phyloP scores from a whole-genome alignment of 2,797 vertebrate genomes.

The Fistularia tabacaria region DNA sequence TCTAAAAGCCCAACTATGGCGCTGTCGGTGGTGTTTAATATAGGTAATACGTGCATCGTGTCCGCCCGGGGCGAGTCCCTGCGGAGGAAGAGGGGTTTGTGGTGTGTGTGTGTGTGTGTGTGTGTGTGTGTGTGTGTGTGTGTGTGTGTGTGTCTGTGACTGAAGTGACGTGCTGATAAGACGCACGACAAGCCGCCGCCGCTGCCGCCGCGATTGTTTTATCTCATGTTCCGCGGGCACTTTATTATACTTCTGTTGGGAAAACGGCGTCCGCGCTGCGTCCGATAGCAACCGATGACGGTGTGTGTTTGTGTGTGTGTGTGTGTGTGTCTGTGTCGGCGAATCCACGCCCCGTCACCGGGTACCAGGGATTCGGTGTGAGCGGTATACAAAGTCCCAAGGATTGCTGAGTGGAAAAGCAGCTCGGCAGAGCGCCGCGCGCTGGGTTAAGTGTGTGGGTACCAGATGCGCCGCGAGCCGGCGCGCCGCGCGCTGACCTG shows the following conservation, averaged over 20 bases:
- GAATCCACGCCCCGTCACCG: no score
- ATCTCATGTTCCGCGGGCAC: no score
- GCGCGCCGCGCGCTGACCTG: slow-evolving; percentile 61
- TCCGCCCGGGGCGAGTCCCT: slow-evolving; percentile 38
- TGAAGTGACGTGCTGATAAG: neutral
- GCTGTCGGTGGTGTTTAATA: slow-evolving; percentile 47
- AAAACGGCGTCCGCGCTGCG: no score
- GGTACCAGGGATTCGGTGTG: neutral
- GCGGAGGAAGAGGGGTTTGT: slow-evolving; percentile 18
- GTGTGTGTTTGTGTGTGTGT: no score
- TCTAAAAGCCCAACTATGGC: slow-evolving; percentile 55
- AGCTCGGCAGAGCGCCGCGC: slow-evolving; percentile 19
- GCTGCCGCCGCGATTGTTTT: neutral
- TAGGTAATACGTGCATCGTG: slow-evolving; percentile 46
- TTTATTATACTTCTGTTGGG: no score
- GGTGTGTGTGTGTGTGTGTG: slow-evolving; percentile 9
- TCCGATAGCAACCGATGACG: no score
- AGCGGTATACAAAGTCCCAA: slow-evolving; percentile 50
- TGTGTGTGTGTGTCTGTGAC: neutral
- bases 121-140: neutral
- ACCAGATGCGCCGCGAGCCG: slow-evolving; percentile 37
- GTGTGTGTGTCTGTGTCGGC: no score
- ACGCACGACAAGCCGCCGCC: neutral
- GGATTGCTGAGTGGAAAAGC: slow-evolving; percentile 54
- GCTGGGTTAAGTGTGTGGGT: slow-evolving; percentile 46